Conservation (phyloP, 2,113 vertebrate species). For the Petrocephalus zakoni region DNA sequence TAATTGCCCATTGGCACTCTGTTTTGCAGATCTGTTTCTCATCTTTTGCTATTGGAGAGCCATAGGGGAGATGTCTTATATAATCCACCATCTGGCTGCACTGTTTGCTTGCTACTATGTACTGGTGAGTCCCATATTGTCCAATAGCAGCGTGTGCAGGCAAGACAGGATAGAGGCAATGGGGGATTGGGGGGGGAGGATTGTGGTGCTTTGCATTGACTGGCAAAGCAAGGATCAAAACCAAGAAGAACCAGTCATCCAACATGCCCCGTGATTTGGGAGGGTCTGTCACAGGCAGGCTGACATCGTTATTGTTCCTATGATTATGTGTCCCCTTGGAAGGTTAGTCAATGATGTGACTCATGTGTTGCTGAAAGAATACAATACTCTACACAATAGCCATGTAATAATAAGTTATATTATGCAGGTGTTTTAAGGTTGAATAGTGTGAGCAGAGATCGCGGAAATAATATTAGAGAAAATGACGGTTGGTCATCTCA, state of each 20-base stretch:
- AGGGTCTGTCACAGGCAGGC: neutral
- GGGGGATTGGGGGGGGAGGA: conserved; percentile 54
- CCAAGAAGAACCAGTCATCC: neutral
- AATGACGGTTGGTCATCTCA: neutral
- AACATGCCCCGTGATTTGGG: neutral
- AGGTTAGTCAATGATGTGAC: neutral
- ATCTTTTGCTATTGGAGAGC: conserved; percentile 93
- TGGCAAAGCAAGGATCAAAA: neutral
- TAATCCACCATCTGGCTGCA: conserved; percentile 86
- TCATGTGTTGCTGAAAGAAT: neutral
- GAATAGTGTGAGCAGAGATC: neutral
- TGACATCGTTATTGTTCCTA: neutral
- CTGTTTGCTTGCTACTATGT: conserved; percentile 89
- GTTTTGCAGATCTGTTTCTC: conserved; percentile 84
- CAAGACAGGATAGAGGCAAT: conserved; percentile 55
- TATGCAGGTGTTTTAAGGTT: neutral
- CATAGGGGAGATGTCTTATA: conserved; percentile 92
- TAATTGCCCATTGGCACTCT: neutral
- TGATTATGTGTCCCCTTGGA: neutral
- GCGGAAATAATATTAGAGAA: neutral
- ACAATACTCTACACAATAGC: neutral
- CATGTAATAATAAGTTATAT: neutral
- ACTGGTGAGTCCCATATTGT: conserved; percentile 85
- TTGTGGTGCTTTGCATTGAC: neutral
- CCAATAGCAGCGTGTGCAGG: conserved; percentile 57